Evolutionary conservation across 2,113 vertebrate species (phyloP), one percentile per base, ranked within the genome.

Genomic region (Pyxicephalus adspersus): DNA sequence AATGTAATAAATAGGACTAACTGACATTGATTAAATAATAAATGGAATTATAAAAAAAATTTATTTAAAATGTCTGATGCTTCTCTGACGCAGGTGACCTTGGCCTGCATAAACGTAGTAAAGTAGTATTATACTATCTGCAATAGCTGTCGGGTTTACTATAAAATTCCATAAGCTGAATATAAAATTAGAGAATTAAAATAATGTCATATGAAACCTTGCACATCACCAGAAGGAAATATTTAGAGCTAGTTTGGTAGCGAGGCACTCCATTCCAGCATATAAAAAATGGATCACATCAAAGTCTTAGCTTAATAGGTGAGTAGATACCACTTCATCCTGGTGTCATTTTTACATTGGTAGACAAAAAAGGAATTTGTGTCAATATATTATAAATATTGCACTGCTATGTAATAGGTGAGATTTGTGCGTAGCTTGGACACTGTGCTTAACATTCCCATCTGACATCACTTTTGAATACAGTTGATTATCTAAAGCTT

Each of bases 221-320:
- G 57, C 16, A 4, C 63, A 0, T 0, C 67, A 64, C 54, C 54
- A 1, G 2, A 75, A 61, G 0, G 84, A 18, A 73, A n/a, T 67
- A 26, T 67, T 25, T 8, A 50, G n/a, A n/a, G 25, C 22, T 0
- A n/a, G 22, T 18, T 25, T 25, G 17, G 23, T 2, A n/a, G 38
- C 65, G 74, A 65, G 58, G 52, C 60, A 84, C 66, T 86, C 22
- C 83, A 71, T 54, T 84, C 29, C 0, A 0, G 23, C 0, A 50
- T 83, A 84, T 71, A 45, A 83, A 76, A 60, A n/a, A 60, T 68
- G 0, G 83, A 29, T 80, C 70, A 71, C 55, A 72, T 71, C 0
- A 83, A 84, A 83, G 20, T 55, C 51, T 11, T n/a, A 2, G 9
- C 65, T 65, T 77, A 55, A 64, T 66, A 25, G 68, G 0, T 5